phyloP scores from a whole-genome alignment of 1,140 invertebrate genomes.

The Drosophila nasuta region DNA sequence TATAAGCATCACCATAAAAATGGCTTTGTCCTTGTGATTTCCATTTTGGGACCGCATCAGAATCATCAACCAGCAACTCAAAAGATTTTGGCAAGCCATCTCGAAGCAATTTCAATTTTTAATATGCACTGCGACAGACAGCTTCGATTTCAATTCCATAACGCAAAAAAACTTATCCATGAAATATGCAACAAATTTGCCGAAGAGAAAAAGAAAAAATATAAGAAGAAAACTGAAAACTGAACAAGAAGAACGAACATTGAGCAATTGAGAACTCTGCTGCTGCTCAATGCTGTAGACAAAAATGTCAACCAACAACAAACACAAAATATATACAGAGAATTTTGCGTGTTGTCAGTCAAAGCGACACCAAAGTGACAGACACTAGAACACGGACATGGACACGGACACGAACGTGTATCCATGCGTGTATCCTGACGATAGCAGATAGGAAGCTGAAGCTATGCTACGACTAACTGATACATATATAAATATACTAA shows the following conservation, averaged over 20 bases:
- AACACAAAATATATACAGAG: conserved; percentile 11
- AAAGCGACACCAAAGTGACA: conserved; percentile 18
- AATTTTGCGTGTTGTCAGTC: conserved; percentile 36
- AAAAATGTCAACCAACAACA: conserved; percentile 1
- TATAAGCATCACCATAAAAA: neutral
- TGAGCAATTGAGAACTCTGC: conserved; percentile 6
- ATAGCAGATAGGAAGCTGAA: conserved; percentile 39
- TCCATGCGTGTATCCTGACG: conserved; percentile 55
- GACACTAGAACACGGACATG: conserved; percentile 13
- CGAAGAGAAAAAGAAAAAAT: conserved; percentile 29
- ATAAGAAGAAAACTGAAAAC: conserved; percentile 3
- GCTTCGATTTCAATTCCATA: conserved; percentile 52
- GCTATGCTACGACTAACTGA: conserved; percentile 13
- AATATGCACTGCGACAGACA: conserved; percentile 43
- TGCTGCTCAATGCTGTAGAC: conserved; percentile 13
- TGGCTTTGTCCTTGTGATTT: neutral
- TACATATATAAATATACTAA: neutral
- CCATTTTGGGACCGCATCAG: neutral
- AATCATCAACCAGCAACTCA: conserved; percentile 16
- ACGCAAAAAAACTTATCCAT: conserved; percentile 48
- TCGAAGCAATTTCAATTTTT: conserved; percentile 49
- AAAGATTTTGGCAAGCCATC: conserved; percentile 30
- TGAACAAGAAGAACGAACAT: conserved; percentile 22
- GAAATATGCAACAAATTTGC: conserved; percentile 59
- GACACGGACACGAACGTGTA: conserved; percentile 29